Percentiles rank a stretch among this genome's conserved stretches.
These are phyloP conservation scores for Phalloptychus januarius DNA, from an alignment of 2,797 vertebrate species.

Conservation along the genomic window DNA sequence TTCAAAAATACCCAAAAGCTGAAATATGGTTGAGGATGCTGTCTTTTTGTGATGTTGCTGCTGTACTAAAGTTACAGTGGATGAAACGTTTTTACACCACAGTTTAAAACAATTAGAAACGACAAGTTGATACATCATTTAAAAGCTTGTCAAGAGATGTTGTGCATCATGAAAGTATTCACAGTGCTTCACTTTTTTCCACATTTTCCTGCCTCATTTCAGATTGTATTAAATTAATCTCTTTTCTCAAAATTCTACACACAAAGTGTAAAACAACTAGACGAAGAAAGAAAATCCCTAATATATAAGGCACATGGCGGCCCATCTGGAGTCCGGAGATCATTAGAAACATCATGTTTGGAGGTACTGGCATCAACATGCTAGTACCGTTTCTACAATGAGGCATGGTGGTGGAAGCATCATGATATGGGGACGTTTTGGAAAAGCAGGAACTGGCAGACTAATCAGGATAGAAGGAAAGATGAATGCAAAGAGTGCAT, in stretches of 20 bases:
- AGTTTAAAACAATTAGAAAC: neutral
- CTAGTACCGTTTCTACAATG: too few species aligned
- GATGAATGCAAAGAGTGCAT: too few species aligned
- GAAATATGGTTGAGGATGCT: neutral
- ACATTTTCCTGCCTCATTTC: neutral
- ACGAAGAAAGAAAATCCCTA: neutral
- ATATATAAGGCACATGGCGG: neutral
- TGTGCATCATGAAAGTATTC: neutral
- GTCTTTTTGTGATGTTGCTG: neutral
- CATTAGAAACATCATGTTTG: too few species aligned
- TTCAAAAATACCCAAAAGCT: neutral
- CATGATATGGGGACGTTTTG: neutral
- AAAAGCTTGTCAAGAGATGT: neutral
- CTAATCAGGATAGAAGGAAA: too few species aligned
- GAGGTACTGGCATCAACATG: too few species aligned
- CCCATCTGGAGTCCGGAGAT: too few species aligned
- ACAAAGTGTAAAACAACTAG: neutral
- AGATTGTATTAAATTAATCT: neutral
- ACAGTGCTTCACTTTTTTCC: neutral
- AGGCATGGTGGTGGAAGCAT: neutral
- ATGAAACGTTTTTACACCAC: neutral
- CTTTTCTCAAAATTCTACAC: neutral
- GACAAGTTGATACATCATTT: neutral
- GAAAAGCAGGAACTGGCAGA: too few species aligned
- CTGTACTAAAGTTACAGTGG: neutral